phyloP scores from a whole-genome alignment of 2,888 invertebrate species.

The Nebria brevicollis region DNA sequence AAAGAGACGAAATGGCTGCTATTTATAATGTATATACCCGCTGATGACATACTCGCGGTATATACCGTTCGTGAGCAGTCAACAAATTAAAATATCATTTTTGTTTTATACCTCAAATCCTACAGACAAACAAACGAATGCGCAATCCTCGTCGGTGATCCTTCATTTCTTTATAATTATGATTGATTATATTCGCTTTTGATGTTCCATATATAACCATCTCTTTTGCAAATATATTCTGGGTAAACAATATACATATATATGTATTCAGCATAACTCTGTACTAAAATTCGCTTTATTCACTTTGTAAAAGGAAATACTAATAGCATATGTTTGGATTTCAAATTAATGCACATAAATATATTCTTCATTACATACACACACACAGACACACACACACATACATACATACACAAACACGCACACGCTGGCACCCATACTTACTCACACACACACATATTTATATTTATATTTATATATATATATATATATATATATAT shows the following conservation, averaged over 20 bases:
- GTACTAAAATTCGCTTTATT: too few relatives aligned
- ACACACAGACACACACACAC: too few relatives aligned
- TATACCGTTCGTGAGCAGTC: conserved; percentile 35
- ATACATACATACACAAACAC: too few relatives aligned
- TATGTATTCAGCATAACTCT: too few relatives aligned
- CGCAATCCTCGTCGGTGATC: conserved; percentile 33
- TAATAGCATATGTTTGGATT: not conserved
- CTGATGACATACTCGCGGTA: not conserved
- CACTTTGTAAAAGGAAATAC: not conserved
- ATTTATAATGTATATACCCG: not conserved
- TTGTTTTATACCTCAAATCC: conserved; percentile 30
- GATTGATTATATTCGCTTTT: conserved; percentile 41
- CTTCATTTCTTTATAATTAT: conserved; percentile 44
- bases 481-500: not conserved
- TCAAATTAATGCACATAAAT: not conserved
- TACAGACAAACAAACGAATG: not conserved
- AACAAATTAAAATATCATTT: conserved; percentile 45
- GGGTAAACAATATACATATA: not conserved
- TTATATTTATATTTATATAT: too few relatives aligned
- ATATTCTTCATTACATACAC: not conserved
- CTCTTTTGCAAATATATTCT: not conserved
- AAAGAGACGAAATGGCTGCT: not conserved
- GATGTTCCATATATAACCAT: not conserved
- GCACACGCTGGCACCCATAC: too few relatives aligned
- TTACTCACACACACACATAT: not conserved